Evolutionary conservation across 2,797 vertebrate genomes (phyloP), one percentile per base, ranked within the genome.

Genomic region (Pipistrellus pipistrellus): DNA sequence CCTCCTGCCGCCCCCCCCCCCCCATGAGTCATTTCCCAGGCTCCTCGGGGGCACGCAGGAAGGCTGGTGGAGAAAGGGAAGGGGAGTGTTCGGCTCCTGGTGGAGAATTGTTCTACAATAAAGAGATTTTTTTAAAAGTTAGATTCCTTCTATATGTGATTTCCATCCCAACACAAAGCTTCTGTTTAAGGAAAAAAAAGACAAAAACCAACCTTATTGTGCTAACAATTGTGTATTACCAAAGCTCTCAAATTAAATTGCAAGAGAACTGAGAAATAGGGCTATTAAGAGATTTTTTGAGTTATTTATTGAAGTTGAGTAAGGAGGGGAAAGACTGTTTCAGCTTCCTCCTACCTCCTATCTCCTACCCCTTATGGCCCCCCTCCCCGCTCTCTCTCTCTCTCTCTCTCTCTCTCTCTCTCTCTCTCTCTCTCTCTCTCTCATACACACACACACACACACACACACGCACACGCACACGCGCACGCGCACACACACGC

Each of bases 231-330:
- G 71, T 76, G 27, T 27, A 14, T 90, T 90, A 94, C 68, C 82
- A 96, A 96, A 95, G 73, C n/a, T 53, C 38, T 25, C 46, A 88
- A 85, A 87, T 93, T 86, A 94, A 96, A 90, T 72, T 82, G 57
- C 57, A 85, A 91, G 77, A 94, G 73, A 95, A 91, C 51, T 85
- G 62, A 93, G 41, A 92, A 93, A 85, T 51, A 48, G 18, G 30
- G 2, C 46, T 94, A 80, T 95, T 91, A 73, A 94, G 88, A 73
- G 71, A 68, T 35, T 72, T 91, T 76, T 72, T 91, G 38, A 73
- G 13, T 73, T 82, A 89, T 59, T 93, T 89, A 91, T 17, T 90
- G 57, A 85, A 88, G 15, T 59, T 91, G 76, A 82, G 20, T 55
- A 41, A 85, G n/a, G 35, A 80, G 72, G 2, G 21, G 44, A 85